A percentile compares a stretch with the other conserved stretches of the same genome.
phyloP scores from a whole-genome alignment of 64 coral and sea anemone genomes.

The Dendronephthya gigantea region DNA sequence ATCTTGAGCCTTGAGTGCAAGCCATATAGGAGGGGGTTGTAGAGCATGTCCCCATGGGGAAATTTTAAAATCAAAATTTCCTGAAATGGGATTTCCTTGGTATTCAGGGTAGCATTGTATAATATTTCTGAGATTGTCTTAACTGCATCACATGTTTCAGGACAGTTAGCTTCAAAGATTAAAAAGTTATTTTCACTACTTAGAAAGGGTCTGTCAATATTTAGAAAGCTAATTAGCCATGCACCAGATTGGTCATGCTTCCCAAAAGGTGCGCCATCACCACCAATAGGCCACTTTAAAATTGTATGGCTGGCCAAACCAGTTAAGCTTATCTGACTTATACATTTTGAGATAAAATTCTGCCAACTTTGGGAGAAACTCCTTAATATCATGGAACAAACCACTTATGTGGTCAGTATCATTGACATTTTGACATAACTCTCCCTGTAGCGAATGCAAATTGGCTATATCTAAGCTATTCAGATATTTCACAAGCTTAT shows the following conservation, averaged over 20 bases:
- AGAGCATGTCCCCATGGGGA: too few species aligned
- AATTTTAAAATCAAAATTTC: slow-evolving; percentile 1
- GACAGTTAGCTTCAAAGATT: neutral
- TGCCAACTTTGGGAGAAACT: slow-evolving; percentile 25
- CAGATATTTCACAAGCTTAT: slow-evolving; percentile 21
- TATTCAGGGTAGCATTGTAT: neutral
- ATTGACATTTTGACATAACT: slow-evolving; percentile 20
- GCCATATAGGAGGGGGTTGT: too few species aligned
- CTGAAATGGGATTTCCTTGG: too few species aligned
- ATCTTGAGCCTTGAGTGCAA: too few species aligned
- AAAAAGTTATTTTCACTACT: slow-evolving; percentile 23
- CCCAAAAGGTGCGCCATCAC: slow-evolving; percentile 31
- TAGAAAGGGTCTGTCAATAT: slow-evolving; percentile 14
- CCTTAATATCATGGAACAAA: slow-evolving; percentile 28
- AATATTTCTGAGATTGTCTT: too few species aligned
- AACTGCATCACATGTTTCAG: neutral
- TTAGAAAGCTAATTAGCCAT: slow-evolving; percentile 32
- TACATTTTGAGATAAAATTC: slow-evolving; percentile 15
- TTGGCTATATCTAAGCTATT: neutral
- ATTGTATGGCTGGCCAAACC: slow-evolving; percentile 19
- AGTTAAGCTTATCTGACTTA: slow-evolving; percentile 24
- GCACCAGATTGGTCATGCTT: slow-evolving; percentile 29
- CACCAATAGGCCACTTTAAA: slow-evolving; percentile 34
- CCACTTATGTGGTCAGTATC: slow-evolving; percentile 19
- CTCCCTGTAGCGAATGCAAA: slow-evolving; percentile 10